phyloP scores from a whole-genome alignment of 1,140 invertebrate genomes.

The Asobara japonica region DNA sequence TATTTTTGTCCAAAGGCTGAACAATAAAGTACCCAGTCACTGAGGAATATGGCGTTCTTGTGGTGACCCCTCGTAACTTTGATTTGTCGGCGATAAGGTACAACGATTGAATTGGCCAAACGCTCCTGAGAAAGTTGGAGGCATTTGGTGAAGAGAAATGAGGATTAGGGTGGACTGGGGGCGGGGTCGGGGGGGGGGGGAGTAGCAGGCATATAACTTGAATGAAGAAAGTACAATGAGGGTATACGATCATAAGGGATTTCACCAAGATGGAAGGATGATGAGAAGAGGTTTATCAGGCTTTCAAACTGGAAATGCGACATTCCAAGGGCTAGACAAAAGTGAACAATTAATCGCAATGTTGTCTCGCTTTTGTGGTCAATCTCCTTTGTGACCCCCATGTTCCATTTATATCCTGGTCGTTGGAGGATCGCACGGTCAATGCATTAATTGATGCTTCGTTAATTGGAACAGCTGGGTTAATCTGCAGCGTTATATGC shows the following conservation, averaged over 20 bases:
- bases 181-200: background rate
- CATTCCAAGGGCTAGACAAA: slow-evolving; percentile 12
- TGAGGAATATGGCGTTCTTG: slow-evolving; percentile 35
- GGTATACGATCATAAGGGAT: slow-evolving; percentile 21
- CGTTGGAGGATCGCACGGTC: background rate
- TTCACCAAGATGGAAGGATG: slow-evolving; percentile 16
- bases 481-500: background rate
- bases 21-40: slow-evolving; percentile 11
- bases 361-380: background rate
- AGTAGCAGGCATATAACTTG: slow-evolving; percentile 9
- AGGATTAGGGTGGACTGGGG: too few species aligned
- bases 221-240: background rate
- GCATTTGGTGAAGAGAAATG: background rate
- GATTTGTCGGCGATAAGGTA: slow-evolving; percentile 39
- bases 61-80: slow-evolving; percentile 28
- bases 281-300: slow-evolving; percentile 26
- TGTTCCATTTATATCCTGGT: background rate
- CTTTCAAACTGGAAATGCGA: background rate
- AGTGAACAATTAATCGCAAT: slow-evolving; percentile 29
- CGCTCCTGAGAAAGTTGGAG: slow-evolving; percentile 26
- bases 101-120: slow-evolving; percentile 23
- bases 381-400: background rate
- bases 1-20: slow-evolving; percentile 21
- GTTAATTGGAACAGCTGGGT: background rate
- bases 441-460: background rate